Percentiles rank a stretch among this genome's conserved stretches.
Conservation (phyloP, 2,797 vertebrate species). For the Sciurus carolinensis region DNA sequence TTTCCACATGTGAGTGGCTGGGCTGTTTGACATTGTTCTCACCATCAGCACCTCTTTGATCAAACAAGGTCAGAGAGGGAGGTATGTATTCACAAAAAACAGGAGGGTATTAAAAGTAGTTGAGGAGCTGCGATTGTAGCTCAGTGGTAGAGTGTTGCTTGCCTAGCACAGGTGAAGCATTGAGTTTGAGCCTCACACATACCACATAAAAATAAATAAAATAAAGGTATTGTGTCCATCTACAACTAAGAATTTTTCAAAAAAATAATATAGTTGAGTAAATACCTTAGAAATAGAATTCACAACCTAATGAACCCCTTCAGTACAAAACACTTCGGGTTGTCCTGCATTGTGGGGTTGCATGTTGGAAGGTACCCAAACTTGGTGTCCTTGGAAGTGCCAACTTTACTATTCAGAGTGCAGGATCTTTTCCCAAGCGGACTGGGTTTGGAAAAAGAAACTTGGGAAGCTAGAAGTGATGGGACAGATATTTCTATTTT, state of each 20-base stretch:
- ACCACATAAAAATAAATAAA: too few species aligned
- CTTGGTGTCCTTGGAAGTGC: not conserved
- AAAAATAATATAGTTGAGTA: not conserved
- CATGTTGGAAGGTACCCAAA: not conserved
- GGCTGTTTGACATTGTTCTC: slow-evolving; percentile 23
- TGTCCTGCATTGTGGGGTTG: rapidly evolving
- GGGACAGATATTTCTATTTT: not conserved
- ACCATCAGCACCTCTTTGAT: slow-evolving; percentile 17
- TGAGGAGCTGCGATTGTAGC: too few species aligned
- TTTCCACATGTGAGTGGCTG: slow-evolving; percentile 57
- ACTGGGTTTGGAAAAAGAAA: slow-evolving; percentile 12
- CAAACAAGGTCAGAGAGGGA: slow-evolving; percentile 27
- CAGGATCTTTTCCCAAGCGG: not conserved
- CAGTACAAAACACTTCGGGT: not conserved
- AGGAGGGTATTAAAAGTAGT: not conserved
- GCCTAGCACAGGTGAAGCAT: too few species aligned
- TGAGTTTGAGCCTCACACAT: too few species aligned
- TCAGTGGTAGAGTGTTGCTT: too few species aligned
- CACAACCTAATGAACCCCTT: not conserved
- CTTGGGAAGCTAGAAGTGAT: not conserved
- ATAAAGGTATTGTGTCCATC: too few species aligned
- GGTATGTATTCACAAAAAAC: not conserved
- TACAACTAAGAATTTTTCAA: too few species aligned
- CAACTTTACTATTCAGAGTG: not conserved
- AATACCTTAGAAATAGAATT: not conserved